phyloP scores from a whole-genome alignment of 1,140 invertebrate species.

The honey bee (Apis mellifera) region Amel_HAv3.1 CM009943.2:2788501-2789000 shows the following conservation, averaged over 20 bases:
- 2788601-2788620: slow-evolving; percentile 58
- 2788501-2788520: background rate
- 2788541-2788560: slow-evolving; percentile 24
- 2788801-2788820: background rate
- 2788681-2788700: slow-evolving; percentile 12
- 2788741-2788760: background rate
- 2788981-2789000: no score
- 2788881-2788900: no score
- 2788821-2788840: background rate
- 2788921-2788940: no score
- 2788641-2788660: slow-evolving; percentile 53
- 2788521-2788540: slow-evolving; percentile 27
- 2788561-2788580: slow-evolving; percentile 32
- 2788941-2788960: no score
- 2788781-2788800: background rate
- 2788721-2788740: background rate
- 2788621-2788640: slow-evolving; percentile 61
- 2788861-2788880: background rate
- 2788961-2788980: no score
- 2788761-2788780: background rate
- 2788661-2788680: slow-evolving; percentile 48
- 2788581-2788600: slow-evolving; percentile 29
- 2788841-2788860: background rate
- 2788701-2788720: slow-evolving; percentile 9
- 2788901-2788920: no score